Conservation (phyloP, 2,888 invertebrate species). For the Mellilla xanthometata region DNA sequence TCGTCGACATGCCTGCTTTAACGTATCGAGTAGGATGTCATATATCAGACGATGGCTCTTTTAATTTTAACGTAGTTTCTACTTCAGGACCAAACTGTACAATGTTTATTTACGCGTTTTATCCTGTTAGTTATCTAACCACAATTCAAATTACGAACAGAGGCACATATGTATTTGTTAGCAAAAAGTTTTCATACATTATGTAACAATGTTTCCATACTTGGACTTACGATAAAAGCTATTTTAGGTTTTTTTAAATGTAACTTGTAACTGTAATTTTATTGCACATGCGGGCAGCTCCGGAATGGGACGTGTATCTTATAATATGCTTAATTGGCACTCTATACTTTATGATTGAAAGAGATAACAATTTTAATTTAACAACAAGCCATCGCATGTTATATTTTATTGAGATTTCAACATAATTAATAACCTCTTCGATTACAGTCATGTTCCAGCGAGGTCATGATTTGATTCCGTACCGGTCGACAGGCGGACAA, state of each 20-base stretch:
- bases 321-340: constrained; percentile 10
- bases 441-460: constrained; percentile 55
- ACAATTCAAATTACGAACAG: too few relatives aligned
- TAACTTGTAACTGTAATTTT: constrained; percentile 3
- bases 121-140: too few relatives aligned
- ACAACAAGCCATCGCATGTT: constrained; percentile 18
- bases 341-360: constrained; percentile 16
- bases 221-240: too few relatives aligned
- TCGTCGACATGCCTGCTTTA: constrained; percentile 43
- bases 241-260: background rate
- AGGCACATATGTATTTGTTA: too few relatives aligned
- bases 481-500: constrained; percentile 33
- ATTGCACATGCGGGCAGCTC: constrained; percentile 3
- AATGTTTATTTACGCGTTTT: too few relatives aligned
- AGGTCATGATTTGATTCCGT: constrained; percentile 46
- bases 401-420: constrained; percentile 30
- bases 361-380: constrained; percentile 18
- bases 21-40: constrained; percentile 50
- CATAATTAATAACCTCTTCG: constrained; percentile 41
- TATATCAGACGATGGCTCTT: constrained; percentile 44
- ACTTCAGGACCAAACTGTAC: too few relatives aligned
- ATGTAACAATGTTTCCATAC: too few relatives aligned
- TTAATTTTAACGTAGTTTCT: constrained; percentile 27
- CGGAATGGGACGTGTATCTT: constrained; percentile 3
- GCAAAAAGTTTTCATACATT: too few relatives aligned